Evolutionary conservation across 2,797 vertebrate species (phyloP).

Genomic region (Rachycentron canadum): DNA sequence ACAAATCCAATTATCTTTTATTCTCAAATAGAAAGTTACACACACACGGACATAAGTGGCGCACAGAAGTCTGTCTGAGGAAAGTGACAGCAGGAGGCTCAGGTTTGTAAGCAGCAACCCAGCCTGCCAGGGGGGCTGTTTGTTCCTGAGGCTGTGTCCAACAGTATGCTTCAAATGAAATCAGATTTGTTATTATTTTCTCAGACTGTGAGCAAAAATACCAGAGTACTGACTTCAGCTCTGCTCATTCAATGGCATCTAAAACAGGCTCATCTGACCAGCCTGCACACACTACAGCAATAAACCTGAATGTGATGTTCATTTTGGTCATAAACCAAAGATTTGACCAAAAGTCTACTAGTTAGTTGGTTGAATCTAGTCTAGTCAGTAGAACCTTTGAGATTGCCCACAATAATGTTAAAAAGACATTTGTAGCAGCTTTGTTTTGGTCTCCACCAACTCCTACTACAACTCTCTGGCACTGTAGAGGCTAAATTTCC

Average conservation of each 20-base stretch:
- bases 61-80: conserved; percentile 31
- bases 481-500: no score
- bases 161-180: conserved; percentile 44
- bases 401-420: no score
- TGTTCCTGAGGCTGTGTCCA: conserved; percentile 26
- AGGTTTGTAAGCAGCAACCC: conserved; percentile 36
- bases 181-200: conserved; percentile 26
- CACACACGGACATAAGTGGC: conserved; percentile 12
- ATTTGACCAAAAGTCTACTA: not conserved
- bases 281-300: conserved; percentile 7
- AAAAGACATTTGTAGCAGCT: no score
- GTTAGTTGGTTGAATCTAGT: not conserved
- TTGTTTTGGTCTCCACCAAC: no score
- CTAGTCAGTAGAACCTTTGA: not conserved
- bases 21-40: conserved; percentile 24
- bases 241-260: conserved; percentile 13
- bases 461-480: no score
- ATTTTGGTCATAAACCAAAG: conserved; percentile 28
- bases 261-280: conserved; percentile 19
- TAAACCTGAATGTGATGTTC: conserved; percentile 7
- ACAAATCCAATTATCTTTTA: conserved; percentile 57
- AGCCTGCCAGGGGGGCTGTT: conserved; percentile 28
- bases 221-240: conserved; percentile 22
- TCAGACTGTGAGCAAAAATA: conserved; percentile 39
- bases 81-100: conserved; percentile 57